Conservation (phyloP, 2,797 vertebrate genomes). For the Steatocranus sp. region DNA sequence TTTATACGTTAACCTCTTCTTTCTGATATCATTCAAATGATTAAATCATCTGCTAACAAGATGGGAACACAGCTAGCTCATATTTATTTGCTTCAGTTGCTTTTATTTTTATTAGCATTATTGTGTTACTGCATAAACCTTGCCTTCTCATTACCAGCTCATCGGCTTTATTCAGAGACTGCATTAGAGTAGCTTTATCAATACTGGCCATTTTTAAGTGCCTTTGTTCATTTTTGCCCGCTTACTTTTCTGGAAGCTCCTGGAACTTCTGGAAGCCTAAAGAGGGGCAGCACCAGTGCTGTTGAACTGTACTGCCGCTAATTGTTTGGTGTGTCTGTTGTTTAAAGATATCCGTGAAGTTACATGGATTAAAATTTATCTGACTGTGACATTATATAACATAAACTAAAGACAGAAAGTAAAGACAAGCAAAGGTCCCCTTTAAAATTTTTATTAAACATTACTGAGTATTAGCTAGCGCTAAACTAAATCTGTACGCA, state of each 20-base stretch:
- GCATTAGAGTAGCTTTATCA: not conserved
- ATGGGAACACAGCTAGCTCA: not conserved
- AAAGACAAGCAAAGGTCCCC: not conserved
- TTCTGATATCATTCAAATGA: not conserved
- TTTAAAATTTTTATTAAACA: not conserved
- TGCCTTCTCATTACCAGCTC: not conserved
- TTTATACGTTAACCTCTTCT: fast-evolving
- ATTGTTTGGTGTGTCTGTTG: not conserved
- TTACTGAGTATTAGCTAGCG: not conserved
- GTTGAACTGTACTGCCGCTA: not conserved
- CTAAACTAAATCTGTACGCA: not conserved
- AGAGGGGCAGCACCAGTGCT: not conserved
- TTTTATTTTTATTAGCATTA: not conserved
- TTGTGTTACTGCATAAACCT: not conserved
- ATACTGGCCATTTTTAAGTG: not conserved
- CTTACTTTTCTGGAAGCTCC: not conserved
- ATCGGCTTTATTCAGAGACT: not conserved
- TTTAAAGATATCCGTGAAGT: not conserved
- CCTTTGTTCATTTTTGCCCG: not conserved
- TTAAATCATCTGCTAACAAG: not conserved
- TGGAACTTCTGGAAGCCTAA: not conserved
- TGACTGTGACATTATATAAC: not conserved
- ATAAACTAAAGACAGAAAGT: not conserved
- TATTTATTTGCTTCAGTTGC: fast-evolving
- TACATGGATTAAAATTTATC: not conserved